Percentiles rank a stretch among this genome's conserved stretches.
Conservation (phyloP, 2,797 vertebrate species). For the Erethizon dorsatum region DNA sequence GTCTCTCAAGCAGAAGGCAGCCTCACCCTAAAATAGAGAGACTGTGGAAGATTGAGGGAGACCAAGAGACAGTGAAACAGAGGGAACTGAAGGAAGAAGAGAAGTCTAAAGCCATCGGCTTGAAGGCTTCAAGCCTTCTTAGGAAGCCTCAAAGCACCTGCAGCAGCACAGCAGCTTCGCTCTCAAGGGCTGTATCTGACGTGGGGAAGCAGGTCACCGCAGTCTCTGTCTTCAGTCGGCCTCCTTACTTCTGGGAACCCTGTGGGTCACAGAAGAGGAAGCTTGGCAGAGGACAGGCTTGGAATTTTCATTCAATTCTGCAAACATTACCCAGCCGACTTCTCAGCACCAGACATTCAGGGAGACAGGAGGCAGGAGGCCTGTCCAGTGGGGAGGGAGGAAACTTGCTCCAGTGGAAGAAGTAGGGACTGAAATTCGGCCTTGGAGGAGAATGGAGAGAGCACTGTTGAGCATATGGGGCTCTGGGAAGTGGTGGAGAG, state of each 20-base stretch:
- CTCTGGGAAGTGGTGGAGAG: background rate
- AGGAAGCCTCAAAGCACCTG: background rate
- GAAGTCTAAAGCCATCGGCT: background rate
- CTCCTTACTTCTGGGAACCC: background rate
- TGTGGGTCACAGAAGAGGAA: conserved; percentile 5
- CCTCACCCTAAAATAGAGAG: background rate
- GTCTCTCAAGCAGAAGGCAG: background rate
- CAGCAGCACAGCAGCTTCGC: background rate
- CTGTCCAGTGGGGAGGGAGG: background rate
- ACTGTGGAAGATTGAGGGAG: background rate
- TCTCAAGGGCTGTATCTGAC: background rate
- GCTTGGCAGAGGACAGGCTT: background rate
- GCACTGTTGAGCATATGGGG: background rate
- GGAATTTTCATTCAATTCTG: background rate
- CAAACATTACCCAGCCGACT: background rate
- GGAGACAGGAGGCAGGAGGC: background rate
- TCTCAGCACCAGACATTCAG: background rate
- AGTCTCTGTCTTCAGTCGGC: background rate
- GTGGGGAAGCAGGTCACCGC: background rate
- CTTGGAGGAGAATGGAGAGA: conserved; percentile 14
- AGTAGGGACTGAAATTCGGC: background rate
- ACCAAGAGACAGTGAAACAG: background rate
- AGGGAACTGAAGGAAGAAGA: background rate
- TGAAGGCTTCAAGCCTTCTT: background rate
- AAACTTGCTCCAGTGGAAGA: background rate